These are phyloP conservation scores for Sitodiplosis mosellana DNA, from an alignment of 1,140 invertebrate genomes.

Conservation along the genomic window DNA sequence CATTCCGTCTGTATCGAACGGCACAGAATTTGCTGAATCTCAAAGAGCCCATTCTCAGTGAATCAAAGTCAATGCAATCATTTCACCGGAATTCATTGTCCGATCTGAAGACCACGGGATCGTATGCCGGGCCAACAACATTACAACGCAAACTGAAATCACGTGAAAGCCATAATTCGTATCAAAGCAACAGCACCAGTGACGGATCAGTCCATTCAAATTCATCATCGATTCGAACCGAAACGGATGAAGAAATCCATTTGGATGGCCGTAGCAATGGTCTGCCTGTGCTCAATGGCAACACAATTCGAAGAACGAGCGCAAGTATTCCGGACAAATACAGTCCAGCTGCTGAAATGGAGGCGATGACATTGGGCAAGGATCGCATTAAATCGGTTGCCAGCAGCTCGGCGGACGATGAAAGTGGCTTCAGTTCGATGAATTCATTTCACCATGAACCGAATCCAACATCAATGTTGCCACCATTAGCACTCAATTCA, in stretches of 20 bases:
- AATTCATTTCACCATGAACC: conserved; percentile 63
- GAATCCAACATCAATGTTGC: conserved; percentile 26
- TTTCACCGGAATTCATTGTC: conserved; percentile 9
- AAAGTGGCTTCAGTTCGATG: conserved; percentile 66
- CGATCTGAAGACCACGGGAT: conserved; percentile 9
- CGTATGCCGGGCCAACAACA: conserved; percentile 10
- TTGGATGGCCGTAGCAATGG: not conserved
- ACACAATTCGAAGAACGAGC: not conserved
- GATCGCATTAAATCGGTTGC: conserved; percentile 17
- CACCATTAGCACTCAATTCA: conserved; percentile 12
- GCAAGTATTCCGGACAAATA: no score
- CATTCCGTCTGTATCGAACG: conserved; percentile 42
- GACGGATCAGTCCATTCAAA: conserved; percentile 25
- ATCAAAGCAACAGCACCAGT: conserved; percentile 23
- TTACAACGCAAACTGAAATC: conserved; percentile 16
- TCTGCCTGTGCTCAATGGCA: not conserved
- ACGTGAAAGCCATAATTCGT: conserved; percentile 19
- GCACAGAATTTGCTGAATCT: conserved; percentile 43
- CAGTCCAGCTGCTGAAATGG: not conserved
- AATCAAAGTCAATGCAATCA: conserved; percentile 13
- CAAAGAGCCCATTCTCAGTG: conserved; percentile 38
- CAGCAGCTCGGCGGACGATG: conserved; percentile 36
- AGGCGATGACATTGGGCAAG: conserved; percentile 9
- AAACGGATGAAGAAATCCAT: conserved; percentile 19
- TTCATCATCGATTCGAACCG: conserved; percentile 20